A percentile compares a stretch with the other conserved stretches of the same genome.
Conservation (phyloP, 2,797 vertebrate species). For the Bryconaethiops microstoma region DNA sequence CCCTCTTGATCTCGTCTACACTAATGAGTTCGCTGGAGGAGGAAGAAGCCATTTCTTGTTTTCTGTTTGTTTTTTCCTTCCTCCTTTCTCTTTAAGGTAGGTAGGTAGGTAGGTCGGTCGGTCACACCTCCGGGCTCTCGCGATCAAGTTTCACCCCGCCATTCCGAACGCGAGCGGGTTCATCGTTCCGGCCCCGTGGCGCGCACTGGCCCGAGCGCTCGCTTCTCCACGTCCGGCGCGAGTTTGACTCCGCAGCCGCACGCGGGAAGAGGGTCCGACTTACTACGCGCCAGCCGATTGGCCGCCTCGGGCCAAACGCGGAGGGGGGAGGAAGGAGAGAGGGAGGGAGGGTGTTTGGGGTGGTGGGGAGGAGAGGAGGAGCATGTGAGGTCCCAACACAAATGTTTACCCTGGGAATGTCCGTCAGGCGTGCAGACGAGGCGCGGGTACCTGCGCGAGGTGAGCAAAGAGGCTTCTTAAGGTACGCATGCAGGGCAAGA, state of each 20-base stretch:
- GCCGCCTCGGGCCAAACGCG: conserved; percentile 62
- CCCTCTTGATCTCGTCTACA: conserved; percentile 93
- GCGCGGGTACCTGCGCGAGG: conserved; percentile 61
- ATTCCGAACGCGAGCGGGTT: conserved; percentile 92
- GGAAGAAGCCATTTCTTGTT: conserved; percentile 91
- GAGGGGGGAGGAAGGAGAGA: conserved; percentile 63
- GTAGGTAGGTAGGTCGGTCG: conserved; percentile 67
- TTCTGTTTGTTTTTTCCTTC: conserved; percentile 17
- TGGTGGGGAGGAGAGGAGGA: conserved; percentile 75
- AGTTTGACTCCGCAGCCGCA: conserved; percentile 91
- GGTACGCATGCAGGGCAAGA: neutral
- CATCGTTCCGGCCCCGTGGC: conserved; percentile 80
- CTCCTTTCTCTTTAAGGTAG: conserved; percentile 38
- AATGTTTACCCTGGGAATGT: conserved; percentile 80
- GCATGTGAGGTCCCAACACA: conserved; percentile 67
- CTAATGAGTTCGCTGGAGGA: conserved; percentile 87
- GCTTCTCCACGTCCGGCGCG: conserved; percentile 86
- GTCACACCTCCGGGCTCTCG: conserved; percentile 84
- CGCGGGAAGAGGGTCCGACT: conserved; percentile 79
- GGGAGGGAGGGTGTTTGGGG: conserved; percentile 73
- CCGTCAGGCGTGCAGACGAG: conserved; percentile 76
- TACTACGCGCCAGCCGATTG: conserved; percentile 82
- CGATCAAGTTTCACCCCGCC: conserved; percentile 98
- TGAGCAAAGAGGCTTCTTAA: conserved; percentile 40
- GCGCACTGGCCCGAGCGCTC: conserved; percentile 88